Base-by-base conservation (phyloP, 2,113 vertebrate genomes). In the rat (Rattus norvegicus) region DNA sequence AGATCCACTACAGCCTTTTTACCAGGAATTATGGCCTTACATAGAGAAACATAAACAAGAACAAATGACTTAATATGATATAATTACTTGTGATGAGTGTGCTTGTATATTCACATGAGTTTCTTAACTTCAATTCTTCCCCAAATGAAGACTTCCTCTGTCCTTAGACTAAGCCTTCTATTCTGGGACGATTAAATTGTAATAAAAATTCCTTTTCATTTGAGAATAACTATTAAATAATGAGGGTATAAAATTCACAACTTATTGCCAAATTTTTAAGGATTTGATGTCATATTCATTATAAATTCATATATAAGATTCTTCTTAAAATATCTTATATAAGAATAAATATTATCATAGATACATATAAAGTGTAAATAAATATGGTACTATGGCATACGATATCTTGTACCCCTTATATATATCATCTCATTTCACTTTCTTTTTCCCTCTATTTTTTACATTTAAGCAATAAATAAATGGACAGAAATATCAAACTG, bases 1-100 rank as follows among this genome's bases (percentile, higher is more conserved):
- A 83, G 0, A 0, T 5, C 0, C 0, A 36, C 9, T 69, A 8
- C 0, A 19, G 16, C 5, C 24, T 19, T 6, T 75, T 67, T 56
- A 70, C 10, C 63, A 43, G 36, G 17, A 75, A 1, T 12, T 63
- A 63, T n/a, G 17, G 12, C 19, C 8, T 91, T 70, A 36, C 1
- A 47, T 49, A 16, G 7, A 79, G 87, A 95, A 10, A 79, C 17
- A n/a, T 14, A 75, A 22, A 43, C 3, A 49, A 3, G 30, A n/a
- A 33, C 39, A 30, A 7, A 61, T 43, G 56, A 12, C 1, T 13
- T 20, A 39, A 12, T 56, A 63, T 56, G 1, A 61, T 30, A 77
- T 88, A 69, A 80, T 84, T 65, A 17, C 0, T 91, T 90, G 36
- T 56, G 13, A 8, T 76, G 22, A 73, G 4, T 5, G 43, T n/a